Percentiles rank a stretch among this genome's conserved stretches.
Evolutionary conservation across 2,888 invertebrate species (phyloP).

Genomic region (Amphipoea lucens): DNA sequence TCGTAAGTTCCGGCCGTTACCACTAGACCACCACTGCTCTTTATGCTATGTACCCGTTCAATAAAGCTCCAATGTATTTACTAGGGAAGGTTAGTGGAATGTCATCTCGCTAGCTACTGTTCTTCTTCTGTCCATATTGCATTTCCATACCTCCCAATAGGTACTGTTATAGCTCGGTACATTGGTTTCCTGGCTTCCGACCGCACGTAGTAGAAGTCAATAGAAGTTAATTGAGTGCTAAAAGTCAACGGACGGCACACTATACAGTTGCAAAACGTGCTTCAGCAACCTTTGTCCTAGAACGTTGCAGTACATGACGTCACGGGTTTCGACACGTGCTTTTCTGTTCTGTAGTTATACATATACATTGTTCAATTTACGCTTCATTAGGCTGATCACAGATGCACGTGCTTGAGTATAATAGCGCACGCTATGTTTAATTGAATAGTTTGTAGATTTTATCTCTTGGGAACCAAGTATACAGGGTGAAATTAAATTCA

Average conservation of each 20-base stretch:
- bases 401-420: slow-evolving; percentile 13
- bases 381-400: slow-evolving; percentile 29
- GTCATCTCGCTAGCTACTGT: background rate
- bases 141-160: slow-evolving; percentile 7
- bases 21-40: no score
- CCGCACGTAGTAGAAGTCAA: slow-evolving; percentile 33
- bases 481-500: no score
- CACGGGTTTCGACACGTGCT: slow-evolving; percentile 44
- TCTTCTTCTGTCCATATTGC: background rate
- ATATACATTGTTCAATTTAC: slow-evolving; percentile 24
- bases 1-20: no score
- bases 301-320: slow-evolving; percentile 6
- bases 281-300: slow-evolving; percentile 14
- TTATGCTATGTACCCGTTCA: no score
- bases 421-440: background rate
- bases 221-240: slow-evolving; percentile 53
- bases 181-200: slow-evolving; percentile 23
- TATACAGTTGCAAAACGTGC: slow-evolving; percentile 37
- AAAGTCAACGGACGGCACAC: slow-evolving; percentile 39
- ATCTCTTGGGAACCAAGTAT: background rate
- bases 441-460: background rate
- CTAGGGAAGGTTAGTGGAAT: background rate
- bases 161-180: background rate
- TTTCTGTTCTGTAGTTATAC: slow-evolving; percentile 8
- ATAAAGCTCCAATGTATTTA: background rate